Conservation (phyloP, 2,113 vertebrate species). For the Pygoscelis antarcticus region DNA sequence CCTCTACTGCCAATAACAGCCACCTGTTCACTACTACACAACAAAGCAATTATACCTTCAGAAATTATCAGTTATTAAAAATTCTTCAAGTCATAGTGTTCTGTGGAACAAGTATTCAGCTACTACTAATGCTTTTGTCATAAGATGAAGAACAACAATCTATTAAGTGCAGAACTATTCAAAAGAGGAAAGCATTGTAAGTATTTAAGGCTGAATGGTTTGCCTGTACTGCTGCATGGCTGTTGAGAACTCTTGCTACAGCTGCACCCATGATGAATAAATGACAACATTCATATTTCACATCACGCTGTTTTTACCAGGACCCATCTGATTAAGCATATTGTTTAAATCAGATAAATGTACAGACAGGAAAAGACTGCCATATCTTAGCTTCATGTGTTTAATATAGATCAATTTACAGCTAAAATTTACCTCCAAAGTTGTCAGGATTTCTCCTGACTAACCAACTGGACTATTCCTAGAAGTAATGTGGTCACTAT, state of each 20-base stretch:
- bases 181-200: background rate
- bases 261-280: background rate
- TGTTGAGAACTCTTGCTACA: background rate
- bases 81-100: background rate
- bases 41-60: background rate
- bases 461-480: background rate
- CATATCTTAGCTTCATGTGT: background rate
- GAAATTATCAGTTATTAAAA: background rate
- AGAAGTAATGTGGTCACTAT: no score
- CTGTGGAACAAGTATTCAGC: background rate
- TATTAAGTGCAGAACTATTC: background rate
- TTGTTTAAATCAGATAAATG: background rate
- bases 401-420: background rate
- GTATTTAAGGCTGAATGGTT: background rate
- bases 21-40: background rate
- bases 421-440: background rate
- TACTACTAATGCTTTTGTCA: background rate
- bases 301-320: background rate
- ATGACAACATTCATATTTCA: background rate
- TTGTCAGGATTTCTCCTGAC: background rate
- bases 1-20: background rate
- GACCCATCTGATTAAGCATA: background rate
- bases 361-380: background rate
- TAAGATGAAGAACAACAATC: background rate
- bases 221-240: background rate